Conservation (phyloP, 2,888 invertebrate genomes). For the Amitus sp. region DNA sequence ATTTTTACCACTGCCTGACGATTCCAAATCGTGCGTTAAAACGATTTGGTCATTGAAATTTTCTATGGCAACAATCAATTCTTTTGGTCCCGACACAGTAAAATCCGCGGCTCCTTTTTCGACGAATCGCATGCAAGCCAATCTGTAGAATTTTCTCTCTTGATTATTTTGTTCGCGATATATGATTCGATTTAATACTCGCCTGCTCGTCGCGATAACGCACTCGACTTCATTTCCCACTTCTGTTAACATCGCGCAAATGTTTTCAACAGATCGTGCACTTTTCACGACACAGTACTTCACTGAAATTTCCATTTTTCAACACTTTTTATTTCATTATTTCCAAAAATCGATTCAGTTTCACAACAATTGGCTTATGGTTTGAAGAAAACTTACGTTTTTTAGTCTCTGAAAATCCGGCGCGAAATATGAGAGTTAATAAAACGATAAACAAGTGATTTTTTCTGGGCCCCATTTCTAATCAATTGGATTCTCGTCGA, state of each 20-base stretch:
- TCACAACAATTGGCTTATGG: too few species aligned
- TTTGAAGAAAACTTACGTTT: too few species aligned
- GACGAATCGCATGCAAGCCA: constrained; percentile 84
- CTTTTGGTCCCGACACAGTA: constrained; percentile 85
- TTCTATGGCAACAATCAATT: constrained; percentile 77
- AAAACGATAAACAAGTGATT: too few species aligned
- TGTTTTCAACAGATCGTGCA: constrained; percentile 64
- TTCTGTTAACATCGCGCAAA: neutral
- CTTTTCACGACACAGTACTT: constrained; percentile 79
- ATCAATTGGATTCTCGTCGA: too few species aligned
- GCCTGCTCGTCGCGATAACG: constrained; percentile 78
- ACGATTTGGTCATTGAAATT: constrained; percentile 73
- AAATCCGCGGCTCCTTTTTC: constrained; percentile 84
- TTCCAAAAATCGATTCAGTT: too few species aligned
- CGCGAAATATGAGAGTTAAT: too few species aligned
- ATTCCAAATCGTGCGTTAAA: constrained; percentile 76
- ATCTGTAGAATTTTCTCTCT: constrained; percentile 64
- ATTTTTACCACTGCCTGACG: constrained; percentile 67
- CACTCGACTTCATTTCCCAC: constrained; percentile 73
- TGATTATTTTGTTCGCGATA: neutral
- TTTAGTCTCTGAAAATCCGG: too few species aligned
- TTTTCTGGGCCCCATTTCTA: too few species aligned
- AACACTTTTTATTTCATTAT: too few species aligned
- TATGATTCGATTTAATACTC: constrained; percentile 46
- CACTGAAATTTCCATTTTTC: constrained; percentile 66